Evolutionary conservation across 2,888 invertebrate genomes (phyloP).

Genomic region (Chymomyza procnemis): DNA sequence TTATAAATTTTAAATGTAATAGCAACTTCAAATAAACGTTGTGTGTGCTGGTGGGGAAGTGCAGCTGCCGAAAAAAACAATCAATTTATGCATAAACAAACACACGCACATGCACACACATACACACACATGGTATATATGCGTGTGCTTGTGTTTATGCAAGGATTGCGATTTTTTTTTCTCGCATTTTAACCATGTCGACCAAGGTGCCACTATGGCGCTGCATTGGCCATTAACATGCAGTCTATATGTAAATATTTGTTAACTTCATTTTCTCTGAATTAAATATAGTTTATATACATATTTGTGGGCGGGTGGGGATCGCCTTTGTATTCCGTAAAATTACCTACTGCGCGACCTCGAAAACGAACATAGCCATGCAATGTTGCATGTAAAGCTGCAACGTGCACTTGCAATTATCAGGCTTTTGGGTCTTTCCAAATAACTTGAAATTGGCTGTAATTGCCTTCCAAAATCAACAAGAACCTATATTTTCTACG

Average conservation of each 20-base stretch:
- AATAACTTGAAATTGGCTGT: background rate
- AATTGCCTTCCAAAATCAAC: background rate
- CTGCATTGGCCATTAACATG: slow-evolving; percentile 7
- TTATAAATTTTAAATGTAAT: slow-evolving; percentile 59
- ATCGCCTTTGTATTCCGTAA: background rate
- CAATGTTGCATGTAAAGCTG: slow-evolving; percentile 43
- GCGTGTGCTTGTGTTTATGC: background rate
- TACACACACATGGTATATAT: background rate
- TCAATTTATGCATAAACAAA: slow-evolving; percentile 63
- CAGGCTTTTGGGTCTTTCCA: background rate
- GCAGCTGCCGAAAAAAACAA: slow-evolving; percentile 49
- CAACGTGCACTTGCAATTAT: slow-evolving; percentile 31
- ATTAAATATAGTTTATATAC: slow-evolving; percentile 73
- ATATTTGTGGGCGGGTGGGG: slow-evolving; percentile 50
- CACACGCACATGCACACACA: background rate
- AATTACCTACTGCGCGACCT: background rate
- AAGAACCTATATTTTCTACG: background rate
- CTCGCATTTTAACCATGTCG: background rate
- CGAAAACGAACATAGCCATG: slow-evolving; percentile 35
- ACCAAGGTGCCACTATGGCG: background rate
- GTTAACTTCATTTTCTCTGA: slow-evolving; percentile 73
- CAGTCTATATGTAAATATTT: slow-evolving; percentile 63
- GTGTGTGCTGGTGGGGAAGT: slow-evolving; percentile 8
- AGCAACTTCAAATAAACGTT: background rate
- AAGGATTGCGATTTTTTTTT: background rate